Conservation (phyloP, 2,797 vertebrate genomes). For the Oreonectes daqikongensis region DNA sequence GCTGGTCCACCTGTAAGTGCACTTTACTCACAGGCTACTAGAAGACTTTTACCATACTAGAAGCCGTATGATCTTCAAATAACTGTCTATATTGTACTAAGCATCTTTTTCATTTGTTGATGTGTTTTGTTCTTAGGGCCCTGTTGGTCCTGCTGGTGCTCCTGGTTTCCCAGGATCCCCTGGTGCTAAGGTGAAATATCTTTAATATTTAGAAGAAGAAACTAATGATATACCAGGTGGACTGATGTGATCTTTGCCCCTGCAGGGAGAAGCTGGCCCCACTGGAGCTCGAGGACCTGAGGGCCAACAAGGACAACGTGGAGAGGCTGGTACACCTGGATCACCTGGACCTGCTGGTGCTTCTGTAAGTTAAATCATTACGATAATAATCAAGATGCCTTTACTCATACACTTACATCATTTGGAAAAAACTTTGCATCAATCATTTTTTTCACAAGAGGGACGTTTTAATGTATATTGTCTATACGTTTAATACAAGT, state of each 20-base stretch:
- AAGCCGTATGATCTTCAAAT: no score
- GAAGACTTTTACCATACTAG: no score
- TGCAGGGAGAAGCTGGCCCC: conserved; percentile 94
- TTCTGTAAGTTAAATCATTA: conserved; percentile 76
- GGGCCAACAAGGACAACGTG: conserved; percentile 90
- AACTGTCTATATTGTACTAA: neutral
- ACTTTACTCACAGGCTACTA: neutral
- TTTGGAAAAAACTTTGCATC: neutral
- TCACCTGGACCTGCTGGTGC: conserved; percentile 92
- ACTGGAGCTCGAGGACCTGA: conserved; percentile 91
- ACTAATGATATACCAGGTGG: neutral
- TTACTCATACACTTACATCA: no score
- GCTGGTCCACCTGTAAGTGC: conserved; percentile 92
- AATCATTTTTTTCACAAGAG: neutral
- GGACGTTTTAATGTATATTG: neutral
- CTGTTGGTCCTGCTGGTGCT: conserved; percentile 90
- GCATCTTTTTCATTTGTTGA: conserved; percentile 6
- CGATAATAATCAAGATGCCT: no score
- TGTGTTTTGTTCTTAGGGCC: conserved; percentile 78
- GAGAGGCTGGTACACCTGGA: conserved; percentile 91
- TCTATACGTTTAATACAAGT: neutral
- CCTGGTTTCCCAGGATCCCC: conserved; percentile 96
- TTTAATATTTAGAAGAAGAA: neutral
- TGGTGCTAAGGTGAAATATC: conserved; percentile 87
- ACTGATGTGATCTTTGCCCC: neutral